A percentile compares a stretch with the other conserved stretches of the same genome.
Conservation (phyloP, 92 coral and sea anemone species). For the Epizoanthus fatuus region DNA sequence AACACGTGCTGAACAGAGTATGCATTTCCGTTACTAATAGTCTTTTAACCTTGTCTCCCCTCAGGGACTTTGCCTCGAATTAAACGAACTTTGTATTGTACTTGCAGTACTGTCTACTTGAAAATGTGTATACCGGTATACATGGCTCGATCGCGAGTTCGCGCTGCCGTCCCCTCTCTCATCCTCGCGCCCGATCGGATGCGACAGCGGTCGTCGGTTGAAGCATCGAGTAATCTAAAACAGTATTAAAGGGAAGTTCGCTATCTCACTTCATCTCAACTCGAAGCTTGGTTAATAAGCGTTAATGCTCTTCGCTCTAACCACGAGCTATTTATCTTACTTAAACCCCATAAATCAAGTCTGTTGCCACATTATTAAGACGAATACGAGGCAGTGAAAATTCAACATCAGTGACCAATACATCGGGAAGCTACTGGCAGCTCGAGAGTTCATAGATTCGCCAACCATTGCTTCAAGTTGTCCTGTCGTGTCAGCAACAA, state of each 20-base stretch:
- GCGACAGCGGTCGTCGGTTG: slow-evolving; percentile 30
- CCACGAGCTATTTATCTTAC: slow-evolving; percentile 43
- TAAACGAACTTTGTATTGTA: no score
- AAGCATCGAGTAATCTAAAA: slow-evolving; percentile 7
- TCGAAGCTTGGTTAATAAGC: slow-evolving; percentile 32
- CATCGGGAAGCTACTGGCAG: slow-evolving; percentile 11
- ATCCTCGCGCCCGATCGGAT: slow-evolving; percentile 15
- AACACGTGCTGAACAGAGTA: slow-evolving; percentile 35
- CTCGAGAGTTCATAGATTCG: slow-evolving; percentile 14
- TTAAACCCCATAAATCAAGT: slow-evolving; percentile 61
- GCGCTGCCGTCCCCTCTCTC: neutral
- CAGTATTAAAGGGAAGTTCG: slow-evolving; percentile 21
- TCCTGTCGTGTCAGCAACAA: neutral
- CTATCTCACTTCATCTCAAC: slow-evolving; percentile 27
- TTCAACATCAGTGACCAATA: slow-evolving; percentile 74
- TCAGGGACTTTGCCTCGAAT: slow-evolving; percentile 23
- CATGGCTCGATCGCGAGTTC: neutral
- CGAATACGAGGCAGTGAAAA: slow-evolving; percentile 62
- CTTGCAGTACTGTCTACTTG: slow-evolving; percentile 19
- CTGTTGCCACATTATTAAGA: slow-evolving; percentile 64
- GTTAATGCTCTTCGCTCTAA: slow-evolving; percentile 27
- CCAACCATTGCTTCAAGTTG: neutral
- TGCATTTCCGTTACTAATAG: slow-evolving; percentile 49
- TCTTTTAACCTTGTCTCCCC: slow-evolving; percentile 29
- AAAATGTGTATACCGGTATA: slow-evolving; percentile 28